Base-by-base conservation (phyloP, 2,888 invertebrate species). In the Andrena camellia region DNA sequence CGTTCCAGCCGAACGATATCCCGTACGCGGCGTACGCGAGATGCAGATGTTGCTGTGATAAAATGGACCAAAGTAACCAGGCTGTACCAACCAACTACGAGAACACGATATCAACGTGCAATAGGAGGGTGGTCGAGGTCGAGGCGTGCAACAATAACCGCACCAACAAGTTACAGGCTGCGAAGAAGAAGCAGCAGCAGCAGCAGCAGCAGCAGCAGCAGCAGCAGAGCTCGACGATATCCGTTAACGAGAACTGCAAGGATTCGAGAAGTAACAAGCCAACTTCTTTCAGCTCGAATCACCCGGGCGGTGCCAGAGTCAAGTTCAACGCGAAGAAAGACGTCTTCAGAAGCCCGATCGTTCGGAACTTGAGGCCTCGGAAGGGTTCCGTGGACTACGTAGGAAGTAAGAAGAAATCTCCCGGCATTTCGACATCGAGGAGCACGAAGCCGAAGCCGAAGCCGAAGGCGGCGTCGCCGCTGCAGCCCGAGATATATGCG, bases 321-420 rank as follows among this genome's bases (percentile, higher is more conserved):
- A 60, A 10, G 26, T 33, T 0, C 2, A 33, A 5, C 7, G 50
- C 2, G 2, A 72, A 1, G 4, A 31, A 20, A 0, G 8, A 42
- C 0, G 10, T 23, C 5, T 23, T 59, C 0, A 50, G 0, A 2
- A 52, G 7, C 7, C 57, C 35, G 35, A 52, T 81, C 7, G 72
- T 79, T 29, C 77, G 78, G 4, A 90, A 83, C 48, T 80, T 93
- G 52, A 88, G 93, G 68, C 92, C 93, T 6, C 86, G 93, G 48
- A 92, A 88, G 26, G 69, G 69, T 54, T 87, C 88, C 1, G 81
- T 91, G 0, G 83, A 90, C 71, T 90, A 91, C 48, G 73, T 78
- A 13, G 84, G 76, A 1, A 74, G 31, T 6, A 90, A 82, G 29
- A 90, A 17, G 17, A 80, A 57, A 59, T 5, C 7, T 5, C 0